Evolutionary conservation across 2,113 vertebrate genomes (phyloP), one percentile per base, ranked within the genome.

Genomic region (Agelaius phoeniceus): DNA sequence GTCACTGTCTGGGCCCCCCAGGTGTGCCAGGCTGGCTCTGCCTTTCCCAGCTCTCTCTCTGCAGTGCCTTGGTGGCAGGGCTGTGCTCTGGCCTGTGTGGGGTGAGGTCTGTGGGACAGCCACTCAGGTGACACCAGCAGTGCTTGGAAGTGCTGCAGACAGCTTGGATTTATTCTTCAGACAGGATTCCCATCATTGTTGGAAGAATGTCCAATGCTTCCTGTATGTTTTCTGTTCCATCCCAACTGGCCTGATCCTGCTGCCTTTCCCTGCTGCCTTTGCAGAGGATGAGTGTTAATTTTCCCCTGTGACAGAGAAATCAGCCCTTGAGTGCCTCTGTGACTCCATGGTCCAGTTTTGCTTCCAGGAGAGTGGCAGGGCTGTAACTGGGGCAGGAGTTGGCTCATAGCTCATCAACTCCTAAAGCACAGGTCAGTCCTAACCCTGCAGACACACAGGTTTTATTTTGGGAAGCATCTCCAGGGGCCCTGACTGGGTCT

Each of bases 1-100:
- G 69, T 30, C 43, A 11, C 24, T 0, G 0, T 16, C n/a, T 46
- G 63, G 27, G 63, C 27, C 35, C 37, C 9, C 1, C 51, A 18
- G 82, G 61, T 54, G 68, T 15, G 46, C 2, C 24, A 7, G 84
- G 46, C 35, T 37, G 52, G 65, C 89, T 11, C 52, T 69, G 61
- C 59, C 41, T 14, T 7, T 5, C 20, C 62, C 30, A 8, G 58
- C 58, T 39, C 51, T 21, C 39, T 27, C 12, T 10, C 63, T 62
- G 65, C 41, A 12, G 48, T 11, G 0, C 35, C 1, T 3, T 0
- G 3, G 3, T n/a, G n/a, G 1, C 37, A 46, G 52, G 61, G 57
- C 5, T 54, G 20, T 51, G 49, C 44, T 48, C 43, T 88, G 67
- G 72, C 72, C 5, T 1, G 11, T 2, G 33, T 17, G n/a, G 41